Evolutionary conservation across 92 coral and sea anemone genomes (phyloP).

Genomic region (Phenganax marumi): DNA sequence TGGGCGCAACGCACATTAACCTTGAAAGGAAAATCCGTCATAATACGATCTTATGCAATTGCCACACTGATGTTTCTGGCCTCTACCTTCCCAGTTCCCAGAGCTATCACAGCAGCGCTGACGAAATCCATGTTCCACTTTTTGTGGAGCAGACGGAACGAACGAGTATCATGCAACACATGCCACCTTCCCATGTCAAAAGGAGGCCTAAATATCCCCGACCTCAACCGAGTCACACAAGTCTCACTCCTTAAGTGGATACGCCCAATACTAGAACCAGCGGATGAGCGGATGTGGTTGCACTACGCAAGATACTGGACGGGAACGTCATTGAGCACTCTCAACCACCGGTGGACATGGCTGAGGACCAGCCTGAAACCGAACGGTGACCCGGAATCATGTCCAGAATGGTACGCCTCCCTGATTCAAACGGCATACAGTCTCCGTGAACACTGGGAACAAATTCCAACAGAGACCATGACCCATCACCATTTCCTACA

Average conservation of each 20-base stretch:
- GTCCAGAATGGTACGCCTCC: neutral
- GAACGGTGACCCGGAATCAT: neutral
- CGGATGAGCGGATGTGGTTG: neutral
- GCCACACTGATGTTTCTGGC: slow-evolving; percentile 52
- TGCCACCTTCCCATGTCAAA: neutral
- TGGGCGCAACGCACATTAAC: slow-evolving; percentile 33
- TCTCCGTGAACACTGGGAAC: neutral
- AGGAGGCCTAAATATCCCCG: slow-evolving; percentile 3
- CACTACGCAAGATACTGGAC: neutral
- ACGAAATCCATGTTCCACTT: slow-evolving; percentile 5
- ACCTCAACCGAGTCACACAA: neutral
- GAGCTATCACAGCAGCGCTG: slow-evolving; percentile 15
- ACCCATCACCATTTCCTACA: no score
- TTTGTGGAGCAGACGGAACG: slow-evolving; percentile 9
- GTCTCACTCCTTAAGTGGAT: no score
- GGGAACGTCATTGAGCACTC: neutral
- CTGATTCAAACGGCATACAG: neutral
- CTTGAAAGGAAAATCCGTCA: slow-evolving; percentile 38
- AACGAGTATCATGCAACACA: neutral
- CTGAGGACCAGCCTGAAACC: neutral
- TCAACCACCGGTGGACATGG: neutral
- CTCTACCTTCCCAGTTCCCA: slow-evolving; percentile 44
- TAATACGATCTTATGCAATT: slow-evolving; percentile 32
- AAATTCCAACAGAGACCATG: no score
- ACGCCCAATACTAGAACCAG: no score